These are phyloP conservation scores for Drosophila birchii DNA, from an alignment of 2,888 invertebrate species.

Conservation along the genomic window DNA sequence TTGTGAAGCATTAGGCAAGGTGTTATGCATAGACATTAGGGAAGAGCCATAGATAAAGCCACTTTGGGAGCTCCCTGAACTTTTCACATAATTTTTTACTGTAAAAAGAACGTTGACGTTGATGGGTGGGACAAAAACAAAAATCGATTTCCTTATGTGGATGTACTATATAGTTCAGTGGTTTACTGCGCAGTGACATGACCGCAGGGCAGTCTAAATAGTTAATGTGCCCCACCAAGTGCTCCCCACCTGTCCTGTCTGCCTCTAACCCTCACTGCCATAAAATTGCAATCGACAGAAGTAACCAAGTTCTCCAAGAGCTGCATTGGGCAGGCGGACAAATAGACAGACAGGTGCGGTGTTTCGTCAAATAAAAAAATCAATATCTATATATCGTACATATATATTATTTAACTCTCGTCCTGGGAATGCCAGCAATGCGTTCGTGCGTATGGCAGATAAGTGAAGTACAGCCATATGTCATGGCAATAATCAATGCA, in stretches of 20 bases:
- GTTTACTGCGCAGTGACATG: slow-evolving; percentile 73
- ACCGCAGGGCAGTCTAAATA: slow-evolving; percentile 45
- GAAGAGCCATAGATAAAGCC: slow-evolving; percentile 45
- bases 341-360: slow-evolving; percentile 20
- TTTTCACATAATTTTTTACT: slow-evolving; percentile 17
- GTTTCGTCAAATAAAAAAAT: slow-evolving; percentile 44
- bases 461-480: slow-evolving; percentile 18
- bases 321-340: slow-evolving; percentile 51
- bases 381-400: slow-evolving; percentile 58
- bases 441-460: slow-evolving; percentile 20
- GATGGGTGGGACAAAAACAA: slow-evolving; percentile 49
- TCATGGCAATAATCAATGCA: slow-evolving; percentile 36
- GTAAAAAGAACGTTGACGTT: slow-evolving; percentile 39
- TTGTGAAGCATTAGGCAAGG: slow-evolving; percentile 16
- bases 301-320: slow-evolving; percentile 1
- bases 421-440: slow-evolving; percentile 55
- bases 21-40: slow-evolving; percentile 47
- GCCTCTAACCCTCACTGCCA: background rate
- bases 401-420: slow-evolving; percentile 54
- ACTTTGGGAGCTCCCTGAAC: slow-evolving; percentile 11
- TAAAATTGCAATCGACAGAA: slow-evolving; percentile 56
- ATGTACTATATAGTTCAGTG: slow-evolving; percentile 54
- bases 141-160: slow-evolving; percentile 66
- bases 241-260: background rate
- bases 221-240: slow-evolving; percentile 41